phyloP scores from a whole-genome alignment of 2,888 invertebrate species.

The Sinodicranocentrus sp. region DNA sequence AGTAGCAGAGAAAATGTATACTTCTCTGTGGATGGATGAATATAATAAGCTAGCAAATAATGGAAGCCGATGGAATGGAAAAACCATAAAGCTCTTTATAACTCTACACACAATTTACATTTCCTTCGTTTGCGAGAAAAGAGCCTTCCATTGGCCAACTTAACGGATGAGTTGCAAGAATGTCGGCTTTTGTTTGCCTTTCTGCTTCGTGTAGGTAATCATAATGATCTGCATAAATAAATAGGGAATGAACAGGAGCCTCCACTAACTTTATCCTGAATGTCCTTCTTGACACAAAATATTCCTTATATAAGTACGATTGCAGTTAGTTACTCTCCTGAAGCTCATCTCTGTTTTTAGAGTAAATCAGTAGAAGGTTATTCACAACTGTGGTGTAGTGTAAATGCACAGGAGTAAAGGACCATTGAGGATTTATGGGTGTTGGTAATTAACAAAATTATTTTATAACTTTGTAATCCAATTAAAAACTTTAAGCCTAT shows the following conservation, averaged over 20 bases:
- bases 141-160: no score
- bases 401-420: not conserved
- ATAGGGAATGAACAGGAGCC: constrained; percentile 9
- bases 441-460: constrained; percentile 41
- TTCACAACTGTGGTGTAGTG: no score
- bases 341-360: no score
- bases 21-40: not conserved
- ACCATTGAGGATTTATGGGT: constrained; percentile 38
- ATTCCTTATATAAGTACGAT: no score
- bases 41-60: not conserved
- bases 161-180: not conserved
- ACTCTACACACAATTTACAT: constrained; percentile 16
- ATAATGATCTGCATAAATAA: constrained; percentile 34
- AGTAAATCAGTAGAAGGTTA: constrained; percentile 13
- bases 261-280: no score
- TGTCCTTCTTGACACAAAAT: no score
- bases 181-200: constrained; percentile 9
- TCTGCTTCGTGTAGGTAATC: not conserved
- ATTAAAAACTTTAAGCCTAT: constrained; percentile 38
- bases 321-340: no score
- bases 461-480: constrained; percentile 43
- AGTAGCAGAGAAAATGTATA: not conserved
- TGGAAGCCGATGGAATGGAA: constrained; percentile 37
- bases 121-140: not conserved
- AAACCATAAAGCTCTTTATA: constrained; percentile 28